Base-by-base conservation (phyloP, 92 coral and sea anemone genomes). In the Phenganax marumi region DNA sequence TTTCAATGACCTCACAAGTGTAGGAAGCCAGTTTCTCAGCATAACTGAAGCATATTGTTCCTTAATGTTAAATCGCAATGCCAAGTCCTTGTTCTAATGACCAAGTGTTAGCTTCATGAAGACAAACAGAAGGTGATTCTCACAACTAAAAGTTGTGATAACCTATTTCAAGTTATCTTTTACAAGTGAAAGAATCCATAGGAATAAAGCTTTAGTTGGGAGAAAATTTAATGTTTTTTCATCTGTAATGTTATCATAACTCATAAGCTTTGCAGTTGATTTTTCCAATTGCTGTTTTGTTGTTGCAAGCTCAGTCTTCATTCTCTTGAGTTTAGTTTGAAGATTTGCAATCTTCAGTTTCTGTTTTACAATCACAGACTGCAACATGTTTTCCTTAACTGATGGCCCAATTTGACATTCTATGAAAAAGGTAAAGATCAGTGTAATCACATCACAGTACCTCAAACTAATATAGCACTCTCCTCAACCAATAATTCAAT, bases 71-170 rank as follows among this genome's bases (percentile, higher is more conserved):
- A 33, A 33, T 33, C 43, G 43, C 43, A 33, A 33, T 1, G 43
- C 43, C 43, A 33, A 33, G 43, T 33, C 43, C 5, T 33, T 33
- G 43, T 33, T 33, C 43, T 1, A 33, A 33, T 33, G 43, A 5
- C 43, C 43, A 33, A 33, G 43, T 33, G 2, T 33, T 33, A 33
- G 43, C 43, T 33, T 85, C 88, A 85, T 85, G 54, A 85, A 84
- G 68, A 85, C 55, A 77, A 85, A 77, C 84, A 78, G 63, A 56
- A 78, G 61, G 61, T 54, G 61, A 54, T 54, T 54, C 61, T 54
- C 61, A 54, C 7, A 54, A 12, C 61, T 12, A 54, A 54, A 54
- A 12, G 61, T n/a, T 12, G 61, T 54, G 18, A 54, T 54, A 54
- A 54, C 61, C 18, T 54, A 3, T 54, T 54, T 54, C 61, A 54